Percentiles rank a stretch among this genome's conserved stretches.
phyloP scores from a whole-genome alignment of 2,888 invertebrate species.

The Allacma fusca region DNA sequence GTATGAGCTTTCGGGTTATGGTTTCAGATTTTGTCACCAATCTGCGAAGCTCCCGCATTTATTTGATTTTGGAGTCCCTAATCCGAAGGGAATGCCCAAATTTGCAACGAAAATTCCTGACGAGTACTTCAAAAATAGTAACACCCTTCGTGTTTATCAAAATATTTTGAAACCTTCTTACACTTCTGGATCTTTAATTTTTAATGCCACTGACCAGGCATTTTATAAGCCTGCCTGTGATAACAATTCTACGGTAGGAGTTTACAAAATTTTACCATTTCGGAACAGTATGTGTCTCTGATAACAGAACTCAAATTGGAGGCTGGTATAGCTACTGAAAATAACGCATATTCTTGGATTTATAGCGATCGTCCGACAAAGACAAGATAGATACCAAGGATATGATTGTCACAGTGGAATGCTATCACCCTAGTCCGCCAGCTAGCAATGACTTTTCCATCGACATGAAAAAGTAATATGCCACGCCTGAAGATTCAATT shows the following conservation, averaged over 20 bases:
- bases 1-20: not conserved
- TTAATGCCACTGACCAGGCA: conserved; percentile 32
- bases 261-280: no score
- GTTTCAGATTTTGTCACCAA: conserved; percentile 13
- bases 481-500: not conserved
- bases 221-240: conserved; percentile 27
- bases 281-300: no score
- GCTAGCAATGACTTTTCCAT: not conserved
- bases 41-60: not conserved
- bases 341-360: no score
- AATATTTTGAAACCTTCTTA: conserved; percentile 17
- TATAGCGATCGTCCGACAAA: not conserved
- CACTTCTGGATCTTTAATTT: conserved; percentile 1
- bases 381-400: not conserved
- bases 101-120: conserved; percentile 18
- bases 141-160: conserved; percentile 33
- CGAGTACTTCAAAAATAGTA: conserved; percentile 2
- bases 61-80: conserved; percentile 38
- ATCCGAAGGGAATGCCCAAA: conserved; percentile 23
- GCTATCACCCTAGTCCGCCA: conserved; percentile 36
- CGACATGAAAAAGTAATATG: conserved; percentile 20
- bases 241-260: no score
- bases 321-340: no score
- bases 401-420: conserved; percentile 32
- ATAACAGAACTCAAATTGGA: no score